Conservation (phyloP, 2,888 invertebrate genomes). For the Acanthoscelides obtectus region DNA sequence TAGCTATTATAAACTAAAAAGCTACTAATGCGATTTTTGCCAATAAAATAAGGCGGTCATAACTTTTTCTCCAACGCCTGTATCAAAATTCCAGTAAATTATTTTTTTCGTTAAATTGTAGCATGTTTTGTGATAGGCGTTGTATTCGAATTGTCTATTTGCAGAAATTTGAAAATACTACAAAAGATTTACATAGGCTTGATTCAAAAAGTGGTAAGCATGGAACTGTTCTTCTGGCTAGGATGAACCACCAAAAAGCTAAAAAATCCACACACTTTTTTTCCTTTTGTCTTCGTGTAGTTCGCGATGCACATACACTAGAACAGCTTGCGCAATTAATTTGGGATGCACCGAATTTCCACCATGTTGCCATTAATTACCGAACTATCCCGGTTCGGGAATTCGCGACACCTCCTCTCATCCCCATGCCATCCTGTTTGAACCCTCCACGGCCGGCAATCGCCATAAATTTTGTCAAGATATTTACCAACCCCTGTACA, state of each 20-base stretch:
- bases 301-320: not conserved
- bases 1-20: too few species aligned
- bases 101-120: too few species aligned
- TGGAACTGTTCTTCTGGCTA: not conserved
- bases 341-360: conserved; percentile 22
- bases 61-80: too few species aligned
- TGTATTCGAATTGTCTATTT: too few species aligned
- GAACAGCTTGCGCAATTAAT: conserved; percentile 15
- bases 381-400: conserved; percentile 26
- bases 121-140: too few species aligned
- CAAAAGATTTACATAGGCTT: too few species aligned
- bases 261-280: not conserved
- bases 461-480: conserved; percentile 37
- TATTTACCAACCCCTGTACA: conserved; percentile 17
- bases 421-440: conserved; percentile 23
- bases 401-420: not conserved
- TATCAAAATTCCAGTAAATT: too few species aligned
- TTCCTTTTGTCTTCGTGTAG: not conserved
- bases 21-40: too few species aligned
- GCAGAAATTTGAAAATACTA: too few species aligned
- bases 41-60: too few species aligned
- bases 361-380: conserved; percentile 26
- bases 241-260: not conserved
- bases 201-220: too few species aligned
- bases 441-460: conserved; percentile 35